These are phyloP conservation scores for Triops longicaudatus DNA, from an alignment of 1,140 invertebrate species.

Conservation along the genomic window DNA sequence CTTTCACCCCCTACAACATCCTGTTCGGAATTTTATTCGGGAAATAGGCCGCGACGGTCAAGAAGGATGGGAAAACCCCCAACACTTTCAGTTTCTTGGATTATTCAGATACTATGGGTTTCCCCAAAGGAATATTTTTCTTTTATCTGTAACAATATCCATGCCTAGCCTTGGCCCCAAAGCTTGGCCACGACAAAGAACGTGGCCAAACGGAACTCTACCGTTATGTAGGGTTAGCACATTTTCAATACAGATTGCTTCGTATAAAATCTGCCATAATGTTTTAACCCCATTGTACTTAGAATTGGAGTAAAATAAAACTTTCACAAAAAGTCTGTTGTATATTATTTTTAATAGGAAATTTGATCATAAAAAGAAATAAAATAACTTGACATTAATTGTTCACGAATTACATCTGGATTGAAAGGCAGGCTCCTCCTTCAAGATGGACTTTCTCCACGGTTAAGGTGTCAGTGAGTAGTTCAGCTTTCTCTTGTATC, in stretches of 20 bases:
- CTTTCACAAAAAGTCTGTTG: too few species aligned
- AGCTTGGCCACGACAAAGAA: not conserved
- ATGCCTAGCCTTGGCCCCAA: not conserved
- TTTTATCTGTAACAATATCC: not conserved
- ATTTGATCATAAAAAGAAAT: too few species aligned
- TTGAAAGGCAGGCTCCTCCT: not conserved
- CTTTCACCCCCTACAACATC: not conserved
- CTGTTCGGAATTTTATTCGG: not conserved
- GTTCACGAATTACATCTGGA: not conserved
- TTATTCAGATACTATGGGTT: not conserved
- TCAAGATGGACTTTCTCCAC: not conserved
- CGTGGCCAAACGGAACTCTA: not conserved
- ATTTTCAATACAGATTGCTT: too few species aligned
- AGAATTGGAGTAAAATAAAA: too few species aligned
- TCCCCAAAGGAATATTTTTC: not conserved
- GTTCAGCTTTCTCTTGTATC: not conserved
- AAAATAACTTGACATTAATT: too few species aligned
- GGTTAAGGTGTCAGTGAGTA: not conserved
- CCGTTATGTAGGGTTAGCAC: too few species aligned
- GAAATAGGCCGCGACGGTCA: not conserved
- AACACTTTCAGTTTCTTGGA: conserved; percentile 8
- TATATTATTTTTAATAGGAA: too few species aligned
- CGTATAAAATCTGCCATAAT: too few species aligned
- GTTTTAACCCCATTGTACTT: too few species aligned
- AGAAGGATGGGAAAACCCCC: not conserved